These are phyloP conservation scores for Macrophya alboannulata DNA, from an alignment of 2,888 invertebrate species.

Conservation along the genomic window DNA sequence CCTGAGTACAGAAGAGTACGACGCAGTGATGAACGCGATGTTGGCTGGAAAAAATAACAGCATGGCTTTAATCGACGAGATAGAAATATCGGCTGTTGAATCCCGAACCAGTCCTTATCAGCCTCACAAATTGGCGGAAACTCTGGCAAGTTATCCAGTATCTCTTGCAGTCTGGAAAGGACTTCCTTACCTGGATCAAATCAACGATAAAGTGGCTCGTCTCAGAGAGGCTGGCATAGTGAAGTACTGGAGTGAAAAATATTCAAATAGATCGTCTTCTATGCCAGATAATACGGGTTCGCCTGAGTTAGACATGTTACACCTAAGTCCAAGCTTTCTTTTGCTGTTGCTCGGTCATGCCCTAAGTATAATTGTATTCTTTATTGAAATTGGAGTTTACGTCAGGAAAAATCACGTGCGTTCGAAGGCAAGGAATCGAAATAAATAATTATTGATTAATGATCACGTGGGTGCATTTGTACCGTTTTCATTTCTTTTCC, in stretches of 20 bases:
- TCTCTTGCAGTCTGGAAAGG: constrained; percentile 71
- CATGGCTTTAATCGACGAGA: constrained; percentile 68
- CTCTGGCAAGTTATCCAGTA: constrained; percentile 69
- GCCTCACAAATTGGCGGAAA: constrained; percentile 66
- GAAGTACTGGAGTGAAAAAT: constrained; percentile 60
- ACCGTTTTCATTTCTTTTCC: neutral
- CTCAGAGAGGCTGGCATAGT: constrained; percentile 69
- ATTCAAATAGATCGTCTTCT: neutral
- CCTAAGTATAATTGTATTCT: constrained; percentile 58
- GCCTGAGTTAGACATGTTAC: constrained; percentile 12
- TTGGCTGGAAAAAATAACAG: constrained; percentile 64
- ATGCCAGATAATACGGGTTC: neutral
- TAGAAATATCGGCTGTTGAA: constrained; percentile 67
- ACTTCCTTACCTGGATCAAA: constrained; percentile 66
- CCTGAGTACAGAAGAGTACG: constrained; percentile 60
- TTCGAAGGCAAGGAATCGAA: neutral
- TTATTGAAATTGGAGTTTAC: constrained; percentile 63
- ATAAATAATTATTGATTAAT: neutral
- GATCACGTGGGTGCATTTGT: neutral
- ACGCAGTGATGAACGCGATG: constrained; percentile 63
- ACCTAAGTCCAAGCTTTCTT: constrained; percentile 69
- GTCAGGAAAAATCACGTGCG: neutral
- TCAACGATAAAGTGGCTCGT: constrained; percentile 66
- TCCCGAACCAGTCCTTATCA: constrained; percentile 60
- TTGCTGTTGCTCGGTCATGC: constrained; percentile 67